Evolutionary conservation across 2,888 invertebrate species (phyloP).

Genomic region (Dasysyrphus tricinctus): DNA sequence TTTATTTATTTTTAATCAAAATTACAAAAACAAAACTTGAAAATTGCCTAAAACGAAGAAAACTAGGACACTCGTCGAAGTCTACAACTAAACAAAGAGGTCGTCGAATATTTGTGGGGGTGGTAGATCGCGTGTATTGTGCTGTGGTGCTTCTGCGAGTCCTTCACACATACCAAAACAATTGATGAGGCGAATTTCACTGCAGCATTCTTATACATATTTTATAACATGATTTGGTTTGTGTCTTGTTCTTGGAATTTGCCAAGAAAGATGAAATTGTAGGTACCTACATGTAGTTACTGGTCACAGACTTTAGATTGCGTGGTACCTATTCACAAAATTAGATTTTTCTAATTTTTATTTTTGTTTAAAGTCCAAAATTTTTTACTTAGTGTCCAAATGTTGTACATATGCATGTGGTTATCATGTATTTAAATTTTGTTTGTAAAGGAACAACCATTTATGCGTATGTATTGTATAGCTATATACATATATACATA

Average conservation of each 20-base stretch:
- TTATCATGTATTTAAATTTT: too few species aligned
- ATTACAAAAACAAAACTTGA: conserved; percentile 41
- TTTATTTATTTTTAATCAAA: conserved; percentile 74
- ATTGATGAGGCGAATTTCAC: conserved; percentile 57
- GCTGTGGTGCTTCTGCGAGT: not conserved
- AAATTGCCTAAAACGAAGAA: conserved; percentile 54
- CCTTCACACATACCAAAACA: conserved; percentile 42
- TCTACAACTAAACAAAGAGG: conserved; percentile 22
- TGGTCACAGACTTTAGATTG: conserved; percentile 24
- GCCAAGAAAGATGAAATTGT: not conserved
- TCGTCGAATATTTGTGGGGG: conserved; percentile 43
- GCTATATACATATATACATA: too few species aligned
- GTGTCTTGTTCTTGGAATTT: conserved; percentile 26
- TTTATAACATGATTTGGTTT: conserved; percentile 60
- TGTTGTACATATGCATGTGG: not conserved
- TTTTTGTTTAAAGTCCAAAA: not conserved
- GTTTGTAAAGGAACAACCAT: not conserved
- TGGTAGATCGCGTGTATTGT: not conserved
- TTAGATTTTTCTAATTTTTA: conserved; percentile 28
- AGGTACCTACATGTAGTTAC: not conserved
- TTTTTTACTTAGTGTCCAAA: not conserved
- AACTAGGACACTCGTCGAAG: conserved; percentile 64
- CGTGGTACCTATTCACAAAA: conserved; percentile 23
- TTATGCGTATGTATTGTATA: not conserved
- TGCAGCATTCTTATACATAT: conserved; percentile 68